phyloP scores from a whole-genome alignment of 2,113 vertebrate genomes.

The Suricata suricatta region DNA sequence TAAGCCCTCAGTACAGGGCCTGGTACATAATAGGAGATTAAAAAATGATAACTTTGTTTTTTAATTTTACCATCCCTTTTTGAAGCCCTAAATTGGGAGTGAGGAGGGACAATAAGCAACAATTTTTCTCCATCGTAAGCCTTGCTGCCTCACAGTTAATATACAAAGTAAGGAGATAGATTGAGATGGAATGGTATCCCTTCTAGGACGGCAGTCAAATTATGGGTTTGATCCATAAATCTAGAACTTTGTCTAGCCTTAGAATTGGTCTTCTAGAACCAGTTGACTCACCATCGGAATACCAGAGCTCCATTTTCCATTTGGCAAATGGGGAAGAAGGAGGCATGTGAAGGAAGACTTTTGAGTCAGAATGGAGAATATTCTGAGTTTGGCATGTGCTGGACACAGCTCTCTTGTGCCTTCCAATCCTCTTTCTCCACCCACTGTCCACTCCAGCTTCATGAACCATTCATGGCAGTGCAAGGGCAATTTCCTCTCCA shows the following conservation, averaged over 20 bases:
- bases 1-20: neutral
- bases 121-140: neutral
- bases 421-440: neutral
- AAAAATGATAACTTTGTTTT: neutral
- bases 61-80: neutral
- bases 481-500: neutral
- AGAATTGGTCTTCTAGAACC: neutral
- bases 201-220: neutral
- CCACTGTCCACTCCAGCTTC: neutral
- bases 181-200: neutral
- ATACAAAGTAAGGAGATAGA: neutral
- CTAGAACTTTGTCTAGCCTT: neutral
- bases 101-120: neutral
- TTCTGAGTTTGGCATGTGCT: fast-evolving
- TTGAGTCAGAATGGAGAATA: neutral
- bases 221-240: neutral
- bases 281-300: neutral
- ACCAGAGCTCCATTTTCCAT: neutral
- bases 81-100: neutral
- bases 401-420: neutral
- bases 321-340: neutral
- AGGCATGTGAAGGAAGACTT: neutral
- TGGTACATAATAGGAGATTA: neutral
- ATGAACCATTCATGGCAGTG: neutral
- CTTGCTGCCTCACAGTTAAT: neutral